Base-by-base conservation (phyloP, 2,888 invertebrate genomes). In the Drosophila pseudotakahashii region DNA sequence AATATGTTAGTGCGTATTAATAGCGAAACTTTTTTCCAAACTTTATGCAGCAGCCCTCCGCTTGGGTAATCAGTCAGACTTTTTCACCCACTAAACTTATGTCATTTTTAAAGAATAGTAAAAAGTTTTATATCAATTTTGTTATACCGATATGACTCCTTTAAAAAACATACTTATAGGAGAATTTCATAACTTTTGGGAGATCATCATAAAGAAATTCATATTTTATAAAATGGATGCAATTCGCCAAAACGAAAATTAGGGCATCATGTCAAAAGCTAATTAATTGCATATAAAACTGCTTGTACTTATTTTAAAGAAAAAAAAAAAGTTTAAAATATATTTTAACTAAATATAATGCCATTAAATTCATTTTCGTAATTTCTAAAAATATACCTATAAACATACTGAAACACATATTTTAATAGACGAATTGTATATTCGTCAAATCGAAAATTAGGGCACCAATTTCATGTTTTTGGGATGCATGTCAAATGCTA, bases 1-100 rank as follows among this genome's bases (percentile, higher is more conserved):
- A 66, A 66, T 61, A 51, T 73, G 52, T 67, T 55, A 60, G 41
- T 68, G 64, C 39, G 39, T 52, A 66, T 47, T 54, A 66, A 68
- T 68, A 41, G 69, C 30, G 10, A 36, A 67, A 67, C 19, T 54
- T 66, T 54, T 55, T 63, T 63, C 11, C 41, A 41, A 42, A 63
- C 32, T 61, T 61, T 61, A 58, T 26, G 14, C 16, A 48, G 23
- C 10, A 48, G 23, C 10, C 16, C 48, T 41, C n/a, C 19, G 39
- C 32, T 23, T 45, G 23, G 32, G 61, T 23, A 39, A 47, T 47
- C 61, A 32, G 37, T 32, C 10, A 13, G 23, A 7, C 13, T 10
- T 58, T 58, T 37, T 34, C 41, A 26, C 16, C 41, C 39, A 48
- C 48, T 41, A 26, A 48, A 16, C 34, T n/a, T n/a, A 32, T 48